Evolutionary conservation across 2,113 vertebrate genomes (phyloP), one percentile per base, ranked within the genome.

Genomic region (Gobius niger): DNA sequence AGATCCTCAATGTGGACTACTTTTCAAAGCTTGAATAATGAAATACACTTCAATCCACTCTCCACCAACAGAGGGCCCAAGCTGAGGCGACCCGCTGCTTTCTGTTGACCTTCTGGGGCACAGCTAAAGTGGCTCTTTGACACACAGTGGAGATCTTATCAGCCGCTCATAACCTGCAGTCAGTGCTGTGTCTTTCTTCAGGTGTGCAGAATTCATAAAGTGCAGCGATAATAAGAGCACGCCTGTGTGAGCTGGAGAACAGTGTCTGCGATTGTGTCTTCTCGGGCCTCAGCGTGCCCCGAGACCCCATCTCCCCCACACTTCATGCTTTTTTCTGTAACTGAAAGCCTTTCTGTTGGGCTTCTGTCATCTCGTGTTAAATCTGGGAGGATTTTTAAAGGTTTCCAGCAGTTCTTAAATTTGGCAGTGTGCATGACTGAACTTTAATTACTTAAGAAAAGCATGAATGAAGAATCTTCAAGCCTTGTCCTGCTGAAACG

Each of bases 251-350:
- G 72, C n/a, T 50, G 57, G 71, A 19, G 76, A 90, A 89, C 89
- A 91, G 75, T 83, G 77, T 76, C 73, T 41, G 54, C 67, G 85
- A 84, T 79, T 88, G 85, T 88, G 75, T 76, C 76, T 79, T 50
- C 14, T 16, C 8, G 64, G 76, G 81, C 84, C 76, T 68, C 79
- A 41, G 49, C 34, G 73, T 6, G 16, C 78, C 62, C 71, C 5
- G 6, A 61, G 50, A 63, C 73, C 70, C 67, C 76, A 73, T 81
- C 68, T 72, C 80, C 80, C 75, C 49, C 69, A 19, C 68, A 70
- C 57, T 18, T 7, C 3, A 4, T 73, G 76, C 63, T 84, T 82
- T 78, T 70, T 75, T 76, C 69, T 42, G 57, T 60, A n/a, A 70
- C 70, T 47, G 50, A 65, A 71, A 71, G 73, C 50, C 64, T 73